Percentiles rank a stretch among this genome's conserved stretches.
phyloP scores from a whole-genome alignment of 1,140 invertebrate species.

The Drosophila takahashii region DNA sequence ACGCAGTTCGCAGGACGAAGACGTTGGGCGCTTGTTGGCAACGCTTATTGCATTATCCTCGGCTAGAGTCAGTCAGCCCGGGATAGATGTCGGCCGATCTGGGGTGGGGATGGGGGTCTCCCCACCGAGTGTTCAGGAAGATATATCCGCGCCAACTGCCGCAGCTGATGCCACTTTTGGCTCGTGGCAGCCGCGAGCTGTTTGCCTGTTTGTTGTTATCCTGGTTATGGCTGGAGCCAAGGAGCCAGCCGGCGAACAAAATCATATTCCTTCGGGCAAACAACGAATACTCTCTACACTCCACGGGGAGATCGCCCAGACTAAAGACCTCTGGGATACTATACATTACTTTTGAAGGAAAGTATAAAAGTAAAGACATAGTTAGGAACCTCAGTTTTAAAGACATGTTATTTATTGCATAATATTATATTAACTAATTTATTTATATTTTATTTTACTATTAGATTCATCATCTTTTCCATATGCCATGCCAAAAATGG shows the following conservation, averaged over 20 bases:
- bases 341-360: not conserved
- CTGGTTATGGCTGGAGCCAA: slow-evolving; percentile 55
- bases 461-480: not conserved
- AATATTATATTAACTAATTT: not conserved
- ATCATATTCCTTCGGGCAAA: slow-evolving; percentile 10
- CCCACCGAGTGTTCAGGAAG: slow-evolving; percentile 24
- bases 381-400: too few relatives aligned
- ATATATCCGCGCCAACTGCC: slow-evolving; percentile 78
- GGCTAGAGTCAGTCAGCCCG: slow-evolving; percentile 42
- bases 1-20: slow-evolving; percentile 59
- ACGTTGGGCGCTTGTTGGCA: slow-evolving; percentile 62
- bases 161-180: slow-evolving; percentile 81
- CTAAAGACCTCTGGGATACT: not conserved
- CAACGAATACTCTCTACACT: slow-evolving; percentile 38
- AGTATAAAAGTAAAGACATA: too few relatives aligned
- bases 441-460: not conserved
- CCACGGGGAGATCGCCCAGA: slow-evolving; percentile 17
- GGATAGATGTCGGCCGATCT: slow-evolving; percentile 15
- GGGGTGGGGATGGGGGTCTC: not conserved
- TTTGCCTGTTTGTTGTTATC: slow-evolving; percentile 62
- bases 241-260: slow-evolving; percentile 29
- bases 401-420: too few relatives aligned
- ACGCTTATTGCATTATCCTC: slow-evolving; percentile 78
- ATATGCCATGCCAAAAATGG: slow-evolving; percentile 16
- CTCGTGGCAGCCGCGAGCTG: slow-evolving; percentile 75